Conservation (phyloP, 2,113 vertebrate genomes). For the Halichoerus grypus region DNA sequence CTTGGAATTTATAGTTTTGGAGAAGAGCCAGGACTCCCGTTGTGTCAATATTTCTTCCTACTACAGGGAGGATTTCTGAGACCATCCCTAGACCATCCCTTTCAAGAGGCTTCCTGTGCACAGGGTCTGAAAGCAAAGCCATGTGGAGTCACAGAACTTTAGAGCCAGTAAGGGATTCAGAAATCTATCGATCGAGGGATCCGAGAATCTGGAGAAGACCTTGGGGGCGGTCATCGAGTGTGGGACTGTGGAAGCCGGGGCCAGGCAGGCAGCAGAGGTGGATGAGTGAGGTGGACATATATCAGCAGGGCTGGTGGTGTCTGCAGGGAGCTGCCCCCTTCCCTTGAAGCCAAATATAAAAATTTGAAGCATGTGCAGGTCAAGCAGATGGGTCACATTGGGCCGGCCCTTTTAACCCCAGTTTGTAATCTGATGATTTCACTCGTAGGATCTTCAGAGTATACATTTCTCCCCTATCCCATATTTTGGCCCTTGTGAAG, state of each 20-base stretch:
- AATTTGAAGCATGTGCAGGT: neutral
- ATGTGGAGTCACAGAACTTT: neutral
- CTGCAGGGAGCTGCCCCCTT: too few species aligned
- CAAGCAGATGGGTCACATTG: neutral
- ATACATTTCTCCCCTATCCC: neutral
- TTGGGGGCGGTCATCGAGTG: neutral
- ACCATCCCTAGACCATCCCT: neutral
- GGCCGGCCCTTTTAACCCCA: neutral
- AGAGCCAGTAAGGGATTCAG: neutral
- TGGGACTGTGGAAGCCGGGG: neutral
- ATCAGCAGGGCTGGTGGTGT: accelerated
- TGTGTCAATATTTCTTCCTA: neutral
- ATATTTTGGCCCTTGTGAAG: neutral
- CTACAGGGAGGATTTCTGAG: neutral
- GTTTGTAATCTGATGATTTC: neutral
- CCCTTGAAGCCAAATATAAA: neutral
- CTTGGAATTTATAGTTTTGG: neutral
- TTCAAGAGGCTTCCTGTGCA: neutral
- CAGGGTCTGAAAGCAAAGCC: neutral
- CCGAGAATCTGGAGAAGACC: neutral
- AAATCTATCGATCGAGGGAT: neutral
- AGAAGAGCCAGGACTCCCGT: neutral
- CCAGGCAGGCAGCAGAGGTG: neutral
- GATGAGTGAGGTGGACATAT: too few species aligned
- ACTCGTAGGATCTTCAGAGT: too few species aligned